Evolutionary conservation across 2,797 vertebrate species (phyloP).

Genomic region (Argya squamiceps): DNA sequence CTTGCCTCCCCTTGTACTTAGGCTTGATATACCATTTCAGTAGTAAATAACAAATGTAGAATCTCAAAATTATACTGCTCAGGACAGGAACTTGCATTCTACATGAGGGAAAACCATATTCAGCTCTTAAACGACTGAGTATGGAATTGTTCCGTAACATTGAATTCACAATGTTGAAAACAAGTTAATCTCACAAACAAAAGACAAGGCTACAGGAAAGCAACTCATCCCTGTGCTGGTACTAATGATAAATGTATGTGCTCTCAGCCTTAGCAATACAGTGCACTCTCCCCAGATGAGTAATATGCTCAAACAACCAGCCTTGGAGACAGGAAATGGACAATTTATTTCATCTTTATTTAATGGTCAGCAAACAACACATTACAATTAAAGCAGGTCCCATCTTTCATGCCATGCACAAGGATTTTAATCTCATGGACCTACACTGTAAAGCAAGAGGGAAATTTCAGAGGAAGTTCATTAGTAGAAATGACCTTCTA

Average conservation of each 20-base stretch:
- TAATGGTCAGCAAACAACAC: constrained; percentile 39
- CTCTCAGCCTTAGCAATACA: neutral
- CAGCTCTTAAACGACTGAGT: neutral
- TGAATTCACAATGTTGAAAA: neutral
- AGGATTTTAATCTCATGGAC: neutral
- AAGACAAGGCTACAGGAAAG: constrained; percentile 7
- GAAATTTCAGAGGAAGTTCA: neutral
- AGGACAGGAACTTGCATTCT: neutral
- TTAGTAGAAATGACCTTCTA: neutral
- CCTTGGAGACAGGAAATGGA: constrained; percentile 23
- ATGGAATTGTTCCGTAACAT: neutral
- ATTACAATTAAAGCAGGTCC: constrained; percentile 17
- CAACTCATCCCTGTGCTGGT: constrained; percentile 30
- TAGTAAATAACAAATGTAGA: neutral
- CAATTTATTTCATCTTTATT: constrained; percentile 58
- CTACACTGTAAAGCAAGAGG: neutral
- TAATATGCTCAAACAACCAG: constrained; percentile 22
- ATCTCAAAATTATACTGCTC: neutral
- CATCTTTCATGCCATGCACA: neutral
- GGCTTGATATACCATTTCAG: neutral
- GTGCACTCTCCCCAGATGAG: neutral
- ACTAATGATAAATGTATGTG: constrained; percentile 31
- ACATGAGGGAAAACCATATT: neutral
- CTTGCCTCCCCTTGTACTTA: neutral
- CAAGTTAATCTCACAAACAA: constrained; percentile 37